A percentile compares a stretch with the other conserved stretches of the same genome.
Evolutionary conservation across 2,113 vertebrate genomes (phyloP).

Genomic region (Sinosuthora webbiana): DNA sequence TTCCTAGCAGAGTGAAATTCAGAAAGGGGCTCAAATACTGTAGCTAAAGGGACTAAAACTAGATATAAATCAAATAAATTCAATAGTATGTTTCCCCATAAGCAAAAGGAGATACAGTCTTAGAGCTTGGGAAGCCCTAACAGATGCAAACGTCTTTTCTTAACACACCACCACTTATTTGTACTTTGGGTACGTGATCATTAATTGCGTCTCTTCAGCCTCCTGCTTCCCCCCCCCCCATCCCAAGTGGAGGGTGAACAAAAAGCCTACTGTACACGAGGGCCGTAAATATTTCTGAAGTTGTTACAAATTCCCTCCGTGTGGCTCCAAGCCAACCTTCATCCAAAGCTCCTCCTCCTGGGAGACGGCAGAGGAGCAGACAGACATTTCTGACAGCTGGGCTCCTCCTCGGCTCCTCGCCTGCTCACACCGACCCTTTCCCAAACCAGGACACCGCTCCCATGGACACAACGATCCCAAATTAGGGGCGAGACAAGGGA

Average conservation of each 20-base stretch:
- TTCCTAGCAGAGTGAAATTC: constrained; percentile 5
- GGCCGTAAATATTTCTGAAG: constrained; percentile 39
- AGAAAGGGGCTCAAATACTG: background rate
- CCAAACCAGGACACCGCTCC: background rate
- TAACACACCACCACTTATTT: constrained; percentile 4
- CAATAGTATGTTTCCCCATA: background rate
- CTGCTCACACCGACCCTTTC: background rate
- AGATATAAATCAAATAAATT: constrained; percentile 23
- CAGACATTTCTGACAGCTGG: background rate
- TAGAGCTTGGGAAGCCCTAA: constrained; percentile 66
- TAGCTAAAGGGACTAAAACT: constrained; percentile 32
- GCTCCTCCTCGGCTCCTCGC: background rate
- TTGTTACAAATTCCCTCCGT: background rate
- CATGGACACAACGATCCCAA: background rate
- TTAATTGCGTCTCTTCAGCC: background rate
- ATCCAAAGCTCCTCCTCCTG: constrained; percentile 57
- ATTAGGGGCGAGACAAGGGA: background rate
- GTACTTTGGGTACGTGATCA: constrained; percentile 21
- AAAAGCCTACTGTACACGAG: background rate
- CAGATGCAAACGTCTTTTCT: constrained; percentile 18
- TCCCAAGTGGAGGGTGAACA: background rate
- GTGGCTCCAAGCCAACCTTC: constrained; percentile 50
- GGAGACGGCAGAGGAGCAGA: constrained; percentile 42
- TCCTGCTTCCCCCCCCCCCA: background rate
- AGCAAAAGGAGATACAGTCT: background rate